A percentile compares a stretch with the other conserved stretches of the same genome.
These are phyloP conservation scores for Ellobius talpinus DNA, from an alignment of 2,113 vertebrate species.

Conservation along the genomic window DNA sequence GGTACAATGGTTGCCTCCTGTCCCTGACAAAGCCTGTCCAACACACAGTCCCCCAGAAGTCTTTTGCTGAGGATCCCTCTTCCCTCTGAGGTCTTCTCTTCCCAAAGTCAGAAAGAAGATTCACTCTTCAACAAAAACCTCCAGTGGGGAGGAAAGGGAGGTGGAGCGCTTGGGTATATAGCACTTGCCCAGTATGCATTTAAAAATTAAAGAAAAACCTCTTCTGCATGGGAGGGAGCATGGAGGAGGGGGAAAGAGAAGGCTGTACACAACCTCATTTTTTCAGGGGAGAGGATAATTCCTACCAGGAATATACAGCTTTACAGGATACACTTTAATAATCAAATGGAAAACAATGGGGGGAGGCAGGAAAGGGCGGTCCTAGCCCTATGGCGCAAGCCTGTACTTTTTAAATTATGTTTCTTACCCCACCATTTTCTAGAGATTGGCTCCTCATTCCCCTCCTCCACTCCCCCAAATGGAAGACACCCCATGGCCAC, in stretches of 20 bases:
- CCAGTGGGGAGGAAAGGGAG: not conserved
- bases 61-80: not conserved
- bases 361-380: slow-evolving; percentile 85
- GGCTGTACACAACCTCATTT: slow-evolving; percentile 74
- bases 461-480: not conserved
- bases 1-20: not conserved
- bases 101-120: not conserved
- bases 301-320: slow-evolving; percentile 91
- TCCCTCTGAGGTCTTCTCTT: not conserved
- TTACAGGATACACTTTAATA: slow-evolving; percentile 92
- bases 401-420: slow-evolving; percentile 86
- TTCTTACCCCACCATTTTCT: slow-evolving; percentile 66
- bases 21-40: not conserved
- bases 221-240: not conserved
- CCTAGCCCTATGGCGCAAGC: slow-evolving; percentile 88
- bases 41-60: not conserved
- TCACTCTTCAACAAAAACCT: slow-evolving; percentile 62
- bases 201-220: not conserved
- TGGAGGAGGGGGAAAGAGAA: not conserved
- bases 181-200: not conserved
- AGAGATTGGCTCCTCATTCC: slow-evolving; percentile 68
- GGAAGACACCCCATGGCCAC: slow-evolving; percentile 50
- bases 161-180: too few relatives aligned
- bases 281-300: slow-evolving; percentile 83
- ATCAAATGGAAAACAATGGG: slow-evolving; percentile 91